These are phyloP conservation scores for Trichoplax adhaerens DNA, from an alignment of 37 sponge, comb jelly and placozoan species.

Conservation along the genomic window DNA sequence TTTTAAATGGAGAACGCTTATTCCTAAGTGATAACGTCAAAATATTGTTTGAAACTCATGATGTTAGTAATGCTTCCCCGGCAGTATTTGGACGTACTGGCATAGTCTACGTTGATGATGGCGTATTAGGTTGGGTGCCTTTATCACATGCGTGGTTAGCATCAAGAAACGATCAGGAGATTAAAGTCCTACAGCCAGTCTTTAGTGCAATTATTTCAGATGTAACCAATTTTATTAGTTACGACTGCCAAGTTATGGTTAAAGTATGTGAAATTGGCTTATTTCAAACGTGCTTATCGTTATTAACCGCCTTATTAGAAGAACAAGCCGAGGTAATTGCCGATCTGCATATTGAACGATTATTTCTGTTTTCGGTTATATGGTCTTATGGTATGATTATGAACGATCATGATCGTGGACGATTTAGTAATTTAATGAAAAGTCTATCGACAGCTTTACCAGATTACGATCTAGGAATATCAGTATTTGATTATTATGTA, in stretches of 20 bases:
- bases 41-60: conserved; percentile 61
- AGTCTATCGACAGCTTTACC: conserved; percentile 58
- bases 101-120: conserved; percentile 46
- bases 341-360: conserved; percentile 58
- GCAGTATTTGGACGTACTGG: conserved; percentile 33
- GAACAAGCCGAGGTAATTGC: conserved; percentile 19
- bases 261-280: conserved; percentile 50
- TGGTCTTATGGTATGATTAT: conserved; percentile 77
- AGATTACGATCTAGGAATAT: conserved; percentile 62
- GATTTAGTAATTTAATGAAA: conserved; percentile 54
- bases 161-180: conserved; percentile 28
- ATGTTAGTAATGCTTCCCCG: conserved; percentile 36
- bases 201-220: not conserved
- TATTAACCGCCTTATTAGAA: conserved; percentile 50
- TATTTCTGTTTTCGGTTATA: conserved; percentile 60
- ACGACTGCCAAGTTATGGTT: conserved; percentile 10
- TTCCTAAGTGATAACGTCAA: conserved; percentile 22
- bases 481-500: conserved; percentile 87
- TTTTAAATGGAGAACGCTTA: conserved; percentile 55
- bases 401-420: conserved; percentile 19
- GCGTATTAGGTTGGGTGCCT: conserved; percentile 58
- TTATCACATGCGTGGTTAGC: conserved; percentile 45
- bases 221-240: conserved; percentile 6
- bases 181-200: conserved; percentile 20
- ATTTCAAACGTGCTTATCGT: conserved; percentile 46